These are phyloP conservation scores for Chrysoperla carnea DNA, from an alignment of 1,140 invertebrate genomes.

Conservation along the genomic window DNA sequence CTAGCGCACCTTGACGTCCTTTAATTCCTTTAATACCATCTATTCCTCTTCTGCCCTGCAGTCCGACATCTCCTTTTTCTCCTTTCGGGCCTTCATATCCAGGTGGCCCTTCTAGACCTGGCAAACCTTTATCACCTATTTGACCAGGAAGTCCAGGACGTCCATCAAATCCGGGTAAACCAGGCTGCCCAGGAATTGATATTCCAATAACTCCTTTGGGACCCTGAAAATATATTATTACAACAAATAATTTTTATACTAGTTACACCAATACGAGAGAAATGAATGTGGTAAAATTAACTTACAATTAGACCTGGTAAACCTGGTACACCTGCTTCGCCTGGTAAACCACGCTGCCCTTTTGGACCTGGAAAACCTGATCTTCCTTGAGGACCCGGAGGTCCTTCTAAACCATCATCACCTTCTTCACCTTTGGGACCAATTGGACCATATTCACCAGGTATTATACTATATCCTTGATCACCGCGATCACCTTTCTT, in stretches of 20 bases:
- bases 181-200: conserved; percentile 12
- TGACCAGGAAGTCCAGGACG: conserved; percentile 40
- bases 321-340: conserved; percentile 24
- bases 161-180: conserved; percentile 33
- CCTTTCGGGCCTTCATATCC: conserved; percentile 27
- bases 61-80: conserved; percentile 20
- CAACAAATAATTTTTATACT: conserved; percentile 26
- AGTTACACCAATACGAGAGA: too few species aligned
- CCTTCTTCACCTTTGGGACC: conserved; percentile 37
- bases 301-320: background rate
- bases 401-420: conserved; percentile 28
- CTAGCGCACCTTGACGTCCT: conserved; percentile 36
- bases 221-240: conserved; percentile 28
- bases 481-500: conserved; percentile 29
- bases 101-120: conserved; percentile 30
- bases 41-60: conserved; percentile 13
- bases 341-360: conserved; percentile 32
- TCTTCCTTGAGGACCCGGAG: conserved; percentile 26
- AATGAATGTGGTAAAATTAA: background rate
- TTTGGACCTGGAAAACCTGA: conserved; percentile 31
- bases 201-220: conserved; percentile 11
- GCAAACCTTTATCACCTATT: conserved; percentile 34
- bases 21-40: conserved; percentile 28
- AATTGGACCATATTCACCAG: conserved; percentile 29
- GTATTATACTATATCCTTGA: conserved; percentile 25